phyloP scores from a whole-genome alignment of 2,113 vertebrate species.

The Vanacampus margaritifer region DNA sequence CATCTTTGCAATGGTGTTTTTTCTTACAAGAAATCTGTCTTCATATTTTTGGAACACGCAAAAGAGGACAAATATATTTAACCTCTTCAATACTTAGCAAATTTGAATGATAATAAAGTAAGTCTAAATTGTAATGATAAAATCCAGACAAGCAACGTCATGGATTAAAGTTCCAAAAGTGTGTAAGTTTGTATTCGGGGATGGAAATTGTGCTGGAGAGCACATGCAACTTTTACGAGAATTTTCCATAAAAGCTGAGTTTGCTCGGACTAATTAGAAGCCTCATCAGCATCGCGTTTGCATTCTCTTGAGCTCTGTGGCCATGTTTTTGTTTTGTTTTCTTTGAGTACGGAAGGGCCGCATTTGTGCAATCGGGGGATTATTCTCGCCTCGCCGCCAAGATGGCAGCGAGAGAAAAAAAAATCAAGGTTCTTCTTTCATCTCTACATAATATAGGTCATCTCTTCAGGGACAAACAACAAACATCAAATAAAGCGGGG shows the following conservation, averaged over 20 bases:
- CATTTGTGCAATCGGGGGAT: constrained; percentile 37
- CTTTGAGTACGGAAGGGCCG: constrained; percentile 40
- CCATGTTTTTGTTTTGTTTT: constrained; percentile 37
- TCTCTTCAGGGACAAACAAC: constrained; percentile 66
- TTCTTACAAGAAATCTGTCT: too few species aligned
- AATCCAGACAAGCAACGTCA: not conserved
- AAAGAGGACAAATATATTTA: too few species aligned
- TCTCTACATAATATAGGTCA: constrained; percentile 71
- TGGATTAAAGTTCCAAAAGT: not conserved
- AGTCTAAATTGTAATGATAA: not conserved
- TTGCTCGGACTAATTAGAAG: constrained; percentile 26
- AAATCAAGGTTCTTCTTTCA: constrained; percentile 53
- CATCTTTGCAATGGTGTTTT: too few species aligned
- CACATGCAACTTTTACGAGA: constrained; percentile 4
- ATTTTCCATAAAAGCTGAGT: constrained; percentile 19
- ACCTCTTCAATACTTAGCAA: too few species aligned
- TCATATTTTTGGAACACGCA: too few species aligned
- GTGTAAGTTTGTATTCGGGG: not conserved
- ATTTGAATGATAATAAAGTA: too few species aligned
- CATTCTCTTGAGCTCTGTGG: constrained; percentile 7
- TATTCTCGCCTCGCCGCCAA: constrained; percentile 39
- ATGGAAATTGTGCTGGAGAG: not conserved
- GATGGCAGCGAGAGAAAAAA: constrained; percentile 39
- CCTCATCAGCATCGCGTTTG: constrained; percentile 40
- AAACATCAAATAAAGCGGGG: constrained; percentile 55